Conservation (phyloP, 1,140 invertebrate genomes). For the Megathymus violae region DNA sequence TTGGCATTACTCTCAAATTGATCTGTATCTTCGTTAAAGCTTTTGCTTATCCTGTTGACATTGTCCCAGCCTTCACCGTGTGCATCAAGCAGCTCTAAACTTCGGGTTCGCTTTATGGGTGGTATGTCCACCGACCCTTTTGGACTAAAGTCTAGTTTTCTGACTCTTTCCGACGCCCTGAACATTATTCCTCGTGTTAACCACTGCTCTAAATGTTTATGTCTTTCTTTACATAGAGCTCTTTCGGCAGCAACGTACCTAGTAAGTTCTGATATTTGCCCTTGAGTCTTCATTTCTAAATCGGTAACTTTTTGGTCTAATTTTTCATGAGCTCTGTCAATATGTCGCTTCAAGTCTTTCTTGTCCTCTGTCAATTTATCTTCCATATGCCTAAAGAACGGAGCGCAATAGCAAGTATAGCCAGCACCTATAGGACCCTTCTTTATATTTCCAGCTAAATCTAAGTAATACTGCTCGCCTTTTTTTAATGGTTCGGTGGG, state of each 20-base stretch:
- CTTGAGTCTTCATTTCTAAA: constrained; percentile 90
- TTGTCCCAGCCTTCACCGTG: constrained; percentile 75
- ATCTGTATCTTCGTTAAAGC: constrained; percentile 70
- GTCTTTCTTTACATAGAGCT: constrained; percentile 86
- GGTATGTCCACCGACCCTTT: constrained; percentile 85
- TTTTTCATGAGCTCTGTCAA: constrained; percentile 91
- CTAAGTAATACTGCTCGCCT: constrained; percentile 97
- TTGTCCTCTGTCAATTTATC: constrained; percentile 93
- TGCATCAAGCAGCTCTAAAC: constrained; percentile 85
- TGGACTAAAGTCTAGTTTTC: constrained; percentile 80
- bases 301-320: constrained; percentile 92
- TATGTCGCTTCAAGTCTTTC: constrained; percentile 92
- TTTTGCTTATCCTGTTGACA: constrained; percentile 66
- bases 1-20: constrained; percentile 68
- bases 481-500: constrained; percentile 93
- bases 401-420: constrained; percentile 91
- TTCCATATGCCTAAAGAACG: constrained; percentile 94
- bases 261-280: constrained; percentile 90
- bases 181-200: constrained; percentile 85
- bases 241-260: constrained; percentile 87
- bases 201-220: constrained; percentile 88
- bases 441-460: constrained; percentile 97
- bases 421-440: constrained; percentile 96
- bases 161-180: constrained; percentile 85
- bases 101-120: constrained; percentile 86